Base-by-base conservation (phyloP, 2,797 vertebrate species). In the Karalla daura region DNA sequence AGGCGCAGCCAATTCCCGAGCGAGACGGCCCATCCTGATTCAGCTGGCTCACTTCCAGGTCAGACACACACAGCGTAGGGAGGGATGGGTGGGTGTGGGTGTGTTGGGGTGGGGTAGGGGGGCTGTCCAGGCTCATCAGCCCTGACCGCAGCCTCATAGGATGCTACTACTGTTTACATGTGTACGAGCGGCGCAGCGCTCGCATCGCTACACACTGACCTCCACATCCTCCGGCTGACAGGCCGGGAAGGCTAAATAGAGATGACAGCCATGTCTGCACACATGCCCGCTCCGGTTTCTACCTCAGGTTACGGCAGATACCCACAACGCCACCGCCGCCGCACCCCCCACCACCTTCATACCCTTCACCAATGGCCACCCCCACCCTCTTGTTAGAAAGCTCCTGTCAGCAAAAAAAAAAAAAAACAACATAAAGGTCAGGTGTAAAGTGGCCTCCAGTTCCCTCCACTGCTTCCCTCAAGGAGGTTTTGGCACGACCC, bases 261-360 rank as follows among this genome's bases (percentile, higher is more conserved):
- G 86, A 89, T 85, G 92, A 92, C 91, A 91, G 87, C 77, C 0
- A 74, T 71, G 79, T 84, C 78, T 83, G 58, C 58, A 62, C 56
- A 79, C 78, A 71, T 44, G 85, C 83, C 77, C 13, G 54, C 79
- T 64, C 45, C 52, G 50, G 83, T 76, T 84, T 78, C 62, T 53
- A 73, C 74, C 79, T 52, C 55, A 73, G 84, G 79, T 70, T 69
- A 68, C 43, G 67, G 46, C 60, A 71, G 70, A 59, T 39, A 39
- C 8, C 37, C 45, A 39, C 52, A 32, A 21, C 40, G 32, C n/a
- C n/a, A n/a, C n/a, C n/a, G n/a, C n/a, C n/a, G n/a, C n/a, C 12
- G 53, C 32, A 25, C 43, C 33, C 9, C 1, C 37, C 44, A 35
- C 5, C 35, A n/a, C n/a, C n/a, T n/a, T n/a, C n/a, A n/a, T n/a